These are phyloP conservation scores for Cryptoprocta ferox DNA, from an alignment of 2,797 vertebrate genomes.

Conservation along the genomic window DNA sequence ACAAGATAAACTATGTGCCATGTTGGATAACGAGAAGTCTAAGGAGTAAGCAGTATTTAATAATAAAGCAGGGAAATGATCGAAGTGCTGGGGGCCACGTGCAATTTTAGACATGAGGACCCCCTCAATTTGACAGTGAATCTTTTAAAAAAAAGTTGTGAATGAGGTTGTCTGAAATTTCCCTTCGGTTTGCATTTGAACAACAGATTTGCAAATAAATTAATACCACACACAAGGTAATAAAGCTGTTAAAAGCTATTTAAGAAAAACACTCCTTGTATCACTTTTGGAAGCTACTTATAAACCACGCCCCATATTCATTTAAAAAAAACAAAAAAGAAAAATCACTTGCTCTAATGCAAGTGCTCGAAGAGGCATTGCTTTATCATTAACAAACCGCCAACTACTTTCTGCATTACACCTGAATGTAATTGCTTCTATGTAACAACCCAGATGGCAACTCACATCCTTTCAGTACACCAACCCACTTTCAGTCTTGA, in stretches of 20 bases:
- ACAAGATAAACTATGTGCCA: background rate
- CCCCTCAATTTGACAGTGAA: background rate
- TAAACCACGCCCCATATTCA: background rate
- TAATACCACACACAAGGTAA: background rate
- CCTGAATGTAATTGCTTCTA: background rate
- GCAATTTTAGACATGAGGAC: background rate
- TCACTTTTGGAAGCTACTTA: background rate
- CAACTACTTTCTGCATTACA: background rate
- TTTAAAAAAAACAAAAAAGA: background rate
- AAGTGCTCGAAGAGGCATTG: background rate
- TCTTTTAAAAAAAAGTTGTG: background rate
- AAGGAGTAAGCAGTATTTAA: background rate
- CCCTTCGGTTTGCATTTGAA: background rate
- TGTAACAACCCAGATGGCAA: background rate
- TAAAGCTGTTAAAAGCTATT: background rate
- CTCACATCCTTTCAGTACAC: background rate
- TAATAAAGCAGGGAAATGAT: background rate
- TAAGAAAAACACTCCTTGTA: background rate
- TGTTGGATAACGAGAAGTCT: background rate
- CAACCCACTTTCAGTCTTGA: background rate
- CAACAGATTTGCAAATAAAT: background rate
- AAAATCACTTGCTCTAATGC: background rate
- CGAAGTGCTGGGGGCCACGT: background rate
- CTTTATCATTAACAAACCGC: background rate
- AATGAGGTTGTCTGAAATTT: constrained; percentile 22